These are phyloP conservation scores for Urocolius indicus DNA, from an alignment of 2,113 vertebrate genomes.

Conservation along the genomic window DNA sequence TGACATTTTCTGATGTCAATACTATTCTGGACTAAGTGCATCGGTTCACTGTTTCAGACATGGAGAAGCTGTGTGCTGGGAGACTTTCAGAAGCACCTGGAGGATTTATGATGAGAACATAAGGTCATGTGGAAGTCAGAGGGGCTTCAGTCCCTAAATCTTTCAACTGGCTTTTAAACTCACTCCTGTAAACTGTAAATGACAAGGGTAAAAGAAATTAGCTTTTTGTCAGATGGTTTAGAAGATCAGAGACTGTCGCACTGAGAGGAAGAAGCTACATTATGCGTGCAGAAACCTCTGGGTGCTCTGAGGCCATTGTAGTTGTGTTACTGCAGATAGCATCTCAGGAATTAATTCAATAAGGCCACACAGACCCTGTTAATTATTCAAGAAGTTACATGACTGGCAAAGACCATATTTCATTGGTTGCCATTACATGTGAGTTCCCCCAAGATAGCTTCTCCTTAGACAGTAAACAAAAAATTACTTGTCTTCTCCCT, in stretches of 20 bases:
- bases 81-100: not conserved
- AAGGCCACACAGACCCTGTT: not conserved
- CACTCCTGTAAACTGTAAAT: not conserved
- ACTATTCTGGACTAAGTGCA: not conserved
- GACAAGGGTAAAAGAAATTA: not conserved
- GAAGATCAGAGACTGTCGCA: not conserved
- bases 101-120: not conserved
- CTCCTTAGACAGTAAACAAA: not conserved
- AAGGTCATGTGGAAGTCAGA: not conserved
- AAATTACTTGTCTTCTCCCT: not conserved
- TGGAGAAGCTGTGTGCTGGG: not conserved
- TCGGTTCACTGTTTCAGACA: not conserved
- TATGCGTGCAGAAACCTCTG: not conserved
- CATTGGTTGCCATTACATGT: not conserved
- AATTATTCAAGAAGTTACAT: not conserved
- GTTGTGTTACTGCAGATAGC: not conserved
- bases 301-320: not conserved
- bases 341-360: not conserved
- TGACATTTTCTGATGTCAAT: not conserved
- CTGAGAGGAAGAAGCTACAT: not conserved
- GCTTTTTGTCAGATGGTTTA: not conserved
- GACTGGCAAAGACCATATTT: not conserved
- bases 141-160: not conserved
- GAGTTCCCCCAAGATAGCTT: not conserved
- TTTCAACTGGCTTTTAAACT: not conserved